A percentile compares a stretch with the other conserved stretches of the same genome.
These are phyloP conservation scores for Colaptes auratus DNA, from an alignment of 2,113 vertebrate genomes.

Conservation along the genomic window DNA sequence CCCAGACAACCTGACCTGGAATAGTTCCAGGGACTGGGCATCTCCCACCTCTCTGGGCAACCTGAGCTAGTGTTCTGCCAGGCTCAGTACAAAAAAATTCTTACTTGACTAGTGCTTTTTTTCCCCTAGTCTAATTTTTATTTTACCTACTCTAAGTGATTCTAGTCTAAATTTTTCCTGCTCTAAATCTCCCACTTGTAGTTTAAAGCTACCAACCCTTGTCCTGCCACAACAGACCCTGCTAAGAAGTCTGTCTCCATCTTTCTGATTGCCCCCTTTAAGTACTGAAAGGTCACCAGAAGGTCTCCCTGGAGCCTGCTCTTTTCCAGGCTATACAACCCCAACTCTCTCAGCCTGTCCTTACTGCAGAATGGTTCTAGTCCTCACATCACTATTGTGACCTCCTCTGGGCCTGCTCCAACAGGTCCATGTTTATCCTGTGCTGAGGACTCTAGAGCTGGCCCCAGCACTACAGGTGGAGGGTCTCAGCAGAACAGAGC, in stretches of 20 bases:
- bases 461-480: too few relatives aligned
- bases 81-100: neutral
- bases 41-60: too few relatives aligned
- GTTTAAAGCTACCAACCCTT: neutral
- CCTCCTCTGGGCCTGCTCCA: too few relatives aligned
- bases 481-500: too few relatives aligned
- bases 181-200: neutral
- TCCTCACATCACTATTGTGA: too few relatives aligned
- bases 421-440: too few relatives aligned
- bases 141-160: too few relatives aligned
- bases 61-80: too few relatives aligned
- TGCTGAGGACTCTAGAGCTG: too few relatives aligned
- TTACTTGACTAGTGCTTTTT: neutral
- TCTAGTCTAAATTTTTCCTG: too few relatives aligned
- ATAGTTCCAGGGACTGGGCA: too few relatives aligned
- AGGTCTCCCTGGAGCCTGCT: neutral
- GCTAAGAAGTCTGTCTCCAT: neutral
- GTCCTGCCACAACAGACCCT: neutral
- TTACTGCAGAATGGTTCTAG: neutral
- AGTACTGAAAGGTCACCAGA: neutral
- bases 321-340: neutral
- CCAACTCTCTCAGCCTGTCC: neutral
- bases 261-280: neutral
- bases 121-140: too few relatives aligned
- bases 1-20: neutral